Conservation (phyloP, 1,140 invertebrate species). For the Dryas iulia region DNA sequence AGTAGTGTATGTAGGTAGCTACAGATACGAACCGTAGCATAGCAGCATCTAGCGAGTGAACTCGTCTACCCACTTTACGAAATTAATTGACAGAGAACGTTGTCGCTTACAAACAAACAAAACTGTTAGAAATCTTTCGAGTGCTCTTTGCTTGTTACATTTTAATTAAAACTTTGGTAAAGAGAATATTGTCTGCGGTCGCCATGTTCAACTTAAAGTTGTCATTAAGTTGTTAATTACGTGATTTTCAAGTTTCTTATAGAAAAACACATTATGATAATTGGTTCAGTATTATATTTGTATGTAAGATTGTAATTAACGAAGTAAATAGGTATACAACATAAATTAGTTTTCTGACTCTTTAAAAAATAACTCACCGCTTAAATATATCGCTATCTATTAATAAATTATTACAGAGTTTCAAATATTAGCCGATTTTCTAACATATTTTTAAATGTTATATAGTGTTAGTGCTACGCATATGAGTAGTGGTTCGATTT, state of each 20-base stretch:
- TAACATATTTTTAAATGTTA: too few species aligned
- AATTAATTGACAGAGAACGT: conserved; percentile 67
- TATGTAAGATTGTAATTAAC: neutral
- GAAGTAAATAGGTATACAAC: neutral
- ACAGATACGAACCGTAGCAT: conserved; percentile 53
- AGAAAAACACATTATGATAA: neutral
- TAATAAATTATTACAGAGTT: too few species aligned
- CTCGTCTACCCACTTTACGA: conserved; percentile 55
- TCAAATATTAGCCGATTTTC: too few species aligned
- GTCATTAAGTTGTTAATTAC: neutral
- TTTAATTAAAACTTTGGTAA: conserved; percentile 75
- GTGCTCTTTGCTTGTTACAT: conserved; percentile 54
- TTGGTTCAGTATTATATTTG: neutral
- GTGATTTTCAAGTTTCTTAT: neutral
- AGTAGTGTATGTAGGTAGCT: neutral
- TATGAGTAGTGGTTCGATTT: too few species aligned
- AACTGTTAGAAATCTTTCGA: conserved; percentile 54
- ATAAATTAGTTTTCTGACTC: too few species aligned
- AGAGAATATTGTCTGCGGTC: conserved; percentile 45
- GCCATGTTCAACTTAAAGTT: conserved; percentile 6
- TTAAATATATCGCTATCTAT: too few species aligned
- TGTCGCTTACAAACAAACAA: conserved; percentile 55
- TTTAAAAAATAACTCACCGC: too few species aligned
- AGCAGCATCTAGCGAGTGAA: conserved; percentile 43
- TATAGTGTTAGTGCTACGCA: too few species aligned